Evolutionary conservation across 2,113 vertebrate species (phyloP).

Genomic region (western clawed frog (Xenopus tropicalis)): DNA sequence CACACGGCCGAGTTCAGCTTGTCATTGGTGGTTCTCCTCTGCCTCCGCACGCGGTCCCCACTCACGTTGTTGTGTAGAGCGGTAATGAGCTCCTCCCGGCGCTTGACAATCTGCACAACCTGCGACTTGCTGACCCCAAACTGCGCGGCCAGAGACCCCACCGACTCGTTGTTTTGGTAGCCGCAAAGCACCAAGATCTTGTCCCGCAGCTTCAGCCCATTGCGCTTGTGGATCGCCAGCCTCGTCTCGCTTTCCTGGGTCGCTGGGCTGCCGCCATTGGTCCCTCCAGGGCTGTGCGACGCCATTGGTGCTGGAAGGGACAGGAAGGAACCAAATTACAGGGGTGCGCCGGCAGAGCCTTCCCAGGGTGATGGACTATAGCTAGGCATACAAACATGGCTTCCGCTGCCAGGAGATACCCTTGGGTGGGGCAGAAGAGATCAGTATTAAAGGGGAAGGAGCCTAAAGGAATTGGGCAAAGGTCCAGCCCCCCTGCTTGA

Average conservation of each 20-base stretch:
- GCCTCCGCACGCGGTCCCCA: constrained; percentile 22
- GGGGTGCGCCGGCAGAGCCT: too few species aligned
- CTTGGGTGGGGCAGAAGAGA: too few species aligned
- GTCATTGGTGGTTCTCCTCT: constrained; percentile 29
- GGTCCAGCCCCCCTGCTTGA: too few species aligned
- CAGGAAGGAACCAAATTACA: constrained; percentile 39
- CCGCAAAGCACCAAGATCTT: constrained; percentile 33
- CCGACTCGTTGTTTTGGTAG: constrained; percentile 28
- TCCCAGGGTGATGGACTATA: too few species aligned
- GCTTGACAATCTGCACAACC: constrained; percentile 21
- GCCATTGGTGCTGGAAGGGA: constrained; percentile 24
- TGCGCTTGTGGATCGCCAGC: constrained; percentile 1
- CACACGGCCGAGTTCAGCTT: constrained; percentile 24
- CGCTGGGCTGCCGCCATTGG: neutral
- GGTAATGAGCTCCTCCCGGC: constrained; percentile 20
- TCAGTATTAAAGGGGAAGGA: too few species aligned
- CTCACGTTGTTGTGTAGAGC: constrained; percentile 36
- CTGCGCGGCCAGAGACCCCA: constrained; percentile 13
- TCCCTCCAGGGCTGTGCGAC: neutral
- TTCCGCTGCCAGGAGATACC: too few species aligned
- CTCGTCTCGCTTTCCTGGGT: neutral
- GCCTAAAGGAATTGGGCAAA: too few species aligned
- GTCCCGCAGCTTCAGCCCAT: constrained; percentile 28
- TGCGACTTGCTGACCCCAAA: constrained; percentile 30
- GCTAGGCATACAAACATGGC: too few species aligned